A percentile compares a stretch with the other conserved stretches of the same genome.
phyloP scores from a whole-genome alignment of 2,113 vertebrate species.

The Megalops atlanticus region DNA sequence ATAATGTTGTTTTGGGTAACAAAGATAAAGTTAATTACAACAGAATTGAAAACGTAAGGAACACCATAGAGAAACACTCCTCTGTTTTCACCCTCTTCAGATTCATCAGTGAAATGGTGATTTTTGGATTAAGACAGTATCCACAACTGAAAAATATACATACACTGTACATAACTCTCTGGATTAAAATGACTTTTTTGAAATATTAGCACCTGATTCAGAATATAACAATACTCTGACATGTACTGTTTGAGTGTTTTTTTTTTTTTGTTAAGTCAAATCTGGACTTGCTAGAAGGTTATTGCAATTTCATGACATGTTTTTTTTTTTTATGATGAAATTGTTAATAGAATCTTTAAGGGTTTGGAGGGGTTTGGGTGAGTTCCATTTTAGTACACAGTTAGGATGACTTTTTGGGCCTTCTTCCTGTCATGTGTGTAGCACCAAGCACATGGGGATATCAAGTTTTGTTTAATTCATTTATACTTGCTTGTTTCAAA shows the following conservation, averaged over 20 bases:
- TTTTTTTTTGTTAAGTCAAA: no score
- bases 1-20: neutral
- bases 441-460: no score
- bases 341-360: neutral
- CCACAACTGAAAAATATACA: neutral
- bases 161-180: neutral
- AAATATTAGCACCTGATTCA: no score
- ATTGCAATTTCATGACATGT: no score
- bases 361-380: neutral
- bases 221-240: no score
- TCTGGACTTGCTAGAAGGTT: no score
- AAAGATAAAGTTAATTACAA: conserved; percentile 12
- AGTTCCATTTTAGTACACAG: neutral
- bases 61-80: neutral
- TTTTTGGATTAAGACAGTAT: no score
- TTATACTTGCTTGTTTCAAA: no score
- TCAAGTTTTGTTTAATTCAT: no score
- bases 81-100: neutral
- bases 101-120: neutral
- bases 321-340: no score
- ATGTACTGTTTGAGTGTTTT: no score
- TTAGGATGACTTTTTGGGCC: neutral
- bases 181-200: no score
- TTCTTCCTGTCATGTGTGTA: neutral
- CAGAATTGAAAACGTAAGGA: neutral